phyloP scores from a whole-genome alignment of 2,888 invertebrate species.

The Allygus modestus region DNA sequence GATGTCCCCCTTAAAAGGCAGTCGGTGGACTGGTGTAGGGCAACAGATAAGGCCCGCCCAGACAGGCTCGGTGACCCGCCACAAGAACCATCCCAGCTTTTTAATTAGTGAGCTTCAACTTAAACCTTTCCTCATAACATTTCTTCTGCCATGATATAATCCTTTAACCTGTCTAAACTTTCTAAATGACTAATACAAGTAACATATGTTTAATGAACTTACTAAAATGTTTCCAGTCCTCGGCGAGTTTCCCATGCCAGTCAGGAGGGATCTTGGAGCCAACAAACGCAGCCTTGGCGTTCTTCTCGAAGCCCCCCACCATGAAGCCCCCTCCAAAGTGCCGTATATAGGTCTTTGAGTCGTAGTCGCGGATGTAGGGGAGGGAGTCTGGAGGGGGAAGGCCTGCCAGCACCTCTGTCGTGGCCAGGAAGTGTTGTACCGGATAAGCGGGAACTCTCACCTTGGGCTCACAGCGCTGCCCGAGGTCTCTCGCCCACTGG shows the following conservation, averaged over 20 bases:
- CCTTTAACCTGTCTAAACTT: too few species aligned
- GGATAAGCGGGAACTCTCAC: conserved; percentile 84
- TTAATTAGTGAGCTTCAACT: too few species aligned
- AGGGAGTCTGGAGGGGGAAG: conserved; percentile 72
- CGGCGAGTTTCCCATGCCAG: conserved; percentile 76
- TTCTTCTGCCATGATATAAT: too few species aligned
- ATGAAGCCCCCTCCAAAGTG: conserved; percentile 80
- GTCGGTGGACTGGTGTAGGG: too few species aligned
- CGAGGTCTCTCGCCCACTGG: conserved; percentile 80
- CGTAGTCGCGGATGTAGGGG: conserved; percentile 82
- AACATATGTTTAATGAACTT: too few species aligned
- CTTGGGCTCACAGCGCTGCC: conserved; percentile 77
- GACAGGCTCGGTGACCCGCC: too few species aligned
- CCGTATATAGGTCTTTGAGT: conserved; percentile 80
- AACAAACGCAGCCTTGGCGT: conserved; percentile 81
- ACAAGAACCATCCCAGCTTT: too few species aligned
- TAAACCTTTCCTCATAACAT: too few species aligned
- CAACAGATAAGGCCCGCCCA: too few species aligned
- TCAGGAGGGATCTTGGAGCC: conserved; percentile 75
- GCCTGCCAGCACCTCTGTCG: conserved; percentile 75
- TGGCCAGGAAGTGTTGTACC: conserved; percentile 83
- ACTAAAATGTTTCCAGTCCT: conserved; percentile 80
- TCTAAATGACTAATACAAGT: too few species aligned
- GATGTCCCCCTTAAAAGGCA: too few species aligned
- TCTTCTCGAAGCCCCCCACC: conserved; percentile 82